Conservation (phyloP, 2,888 invertebrate genomes). For the Drosophila ustulata region DNA sequence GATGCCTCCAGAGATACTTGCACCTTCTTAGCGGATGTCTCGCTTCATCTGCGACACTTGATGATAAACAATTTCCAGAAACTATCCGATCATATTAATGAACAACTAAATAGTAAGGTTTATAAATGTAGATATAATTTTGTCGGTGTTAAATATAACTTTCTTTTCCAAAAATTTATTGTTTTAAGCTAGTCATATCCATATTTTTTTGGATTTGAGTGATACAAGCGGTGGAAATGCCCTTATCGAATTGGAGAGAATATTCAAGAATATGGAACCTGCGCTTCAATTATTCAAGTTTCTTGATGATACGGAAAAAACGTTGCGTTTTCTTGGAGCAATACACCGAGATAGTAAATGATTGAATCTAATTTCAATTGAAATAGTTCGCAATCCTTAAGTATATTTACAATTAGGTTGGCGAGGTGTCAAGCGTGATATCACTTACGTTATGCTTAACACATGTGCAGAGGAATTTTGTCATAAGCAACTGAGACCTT, state of each 20-base stretch:
- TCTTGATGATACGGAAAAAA: slow-evolving; percentile 88
- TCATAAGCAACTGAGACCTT: background rate
- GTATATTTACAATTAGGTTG: slow-evolving; percentile 85
- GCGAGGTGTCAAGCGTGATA: slow-evolving; percentile 88
- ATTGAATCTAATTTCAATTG: background rate
- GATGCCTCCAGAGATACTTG: slow-evolving; percentile 7
- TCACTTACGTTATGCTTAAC: slow-evolving; percentile 85
- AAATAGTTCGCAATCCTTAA: background rate
- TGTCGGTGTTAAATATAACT: too few relatives aligned
- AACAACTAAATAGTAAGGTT: background rate
- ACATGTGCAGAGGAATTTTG: background rate
- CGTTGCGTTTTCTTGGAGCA: slow-evolving; percentile 89
- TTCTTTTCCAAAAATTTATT: background rate
- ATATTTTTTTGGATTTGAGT: slow-evolving; percentile 89
- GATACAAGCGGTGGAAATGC: slow-evolving; percentile 91
- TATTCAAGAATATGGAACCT: slow-evolving; percentile 89
- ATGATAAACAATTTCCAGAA: slow-evolving; percentile 6
- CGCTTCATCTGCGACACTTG: slow-evolving; percentile 12
- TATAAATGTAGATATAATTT: too few relatives aligned
- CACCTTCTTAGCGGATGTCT: slow-evolving; percentile 10
- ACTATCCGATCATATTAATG: background rate
- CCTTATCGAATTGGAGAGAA: slow-evolving; percentile 89
- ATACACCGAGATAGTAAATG: slow-evolving; percentile 89
- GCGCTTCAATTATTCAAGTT: slow-evolving; percentile 88
- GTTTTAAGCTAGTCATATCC: slow-evolving; percentile 86